Evolutionary conservation across 2,888 invertebrate species (phyloP), one percentile per base, ranked within the genome.

Genomic region (Cosmorhoe ocellata): DNA sequence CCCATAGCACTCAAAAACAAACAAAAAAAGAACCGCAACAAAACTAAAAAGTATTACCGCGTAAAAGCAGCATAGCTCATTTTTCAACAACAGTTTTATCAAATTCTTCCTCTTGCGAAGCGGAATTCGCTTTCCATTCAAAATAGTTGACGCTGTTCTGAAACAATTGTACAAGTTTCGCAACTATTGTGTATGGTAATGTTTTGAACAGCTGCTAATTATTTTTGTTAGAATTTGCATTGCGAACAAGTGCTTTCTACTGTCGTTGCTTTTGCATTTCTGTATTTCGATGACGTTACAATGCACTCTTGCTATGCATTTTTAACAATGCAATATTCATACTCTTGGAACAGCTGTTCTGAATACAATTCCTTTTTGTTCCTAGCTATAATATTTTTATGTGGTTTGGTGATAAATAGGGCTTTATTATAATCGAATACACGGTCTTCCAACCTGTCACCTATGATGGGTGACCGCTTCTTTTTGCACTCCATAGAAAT

Each of bases 131-230:
- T 50, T 59, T 61, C 57, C 56, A 56, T 58, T 54, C 46, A 41
- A 59, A 56, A 56, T 59, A 61, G 61, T 59, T 59, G 51, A 51
- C 48, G 49, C 56, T 51, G 58, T 58, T 57, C 10, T 12, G 22
- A 47, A 57, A 59, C 51, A 45, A 59, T 50, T 61, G 30, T 47
- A 13, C 14, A 55, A 59, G 51, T 52, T 56, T 38, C 43, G 52
- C 42, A 51, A 49, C 55, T 45, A 44, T 49, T 53, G 43, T 33
- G 34, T 36, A 49, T 44, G 40, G 36, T 44, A 48, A 55, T 52
- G 57, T 30, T 36, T 46, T 28, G 14, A 51, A n/a, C 43, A 39
- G 33, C 44, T 51, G 33, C 30, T 40, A 44, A 40, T 40, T 44
- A 14, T 31, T 43, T 43, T 34, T 14, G 34, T 22, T 31, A 30